Evolutionary conservation across 2,113 vertebrate genomes (phyloP).

Genomic region (Elaphurus davidianus): DNA sequence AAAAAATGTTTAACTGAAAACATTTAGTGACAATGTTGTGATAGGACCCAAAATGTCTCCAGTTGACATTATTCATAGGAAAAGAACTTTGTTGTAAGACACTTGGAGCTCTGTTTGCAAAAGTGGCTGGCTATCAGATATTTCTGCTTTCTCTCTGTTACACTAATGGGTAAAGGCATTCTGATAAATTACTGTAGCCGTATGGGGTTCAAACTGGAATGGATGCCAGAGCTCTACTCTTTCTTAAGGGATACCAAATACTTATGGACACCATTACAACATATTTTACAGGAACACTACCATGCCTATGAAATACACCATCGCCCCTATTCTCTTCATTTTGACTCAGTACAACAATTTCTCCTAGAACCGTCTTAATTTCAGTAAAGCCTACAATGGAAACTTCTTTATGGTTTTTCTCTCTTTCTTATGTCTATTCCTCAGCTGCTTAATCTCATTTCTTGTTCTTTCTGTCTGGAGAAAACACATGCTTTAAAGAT

Average conservation of each 20-base stretch:
- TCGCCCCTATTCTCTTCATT: neutral
- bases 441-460: neutral
- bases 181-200: neutral
- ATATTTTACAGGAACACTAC: neutral
- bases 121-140: neutral
- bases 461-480: neutral
- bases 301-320: neutral
- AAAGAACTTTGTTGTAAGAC: conserved; percentile 44
- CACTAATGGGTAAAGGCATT: neutral
- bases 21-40: conserved; percentile 47
- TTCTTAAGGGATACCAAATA: neutral
- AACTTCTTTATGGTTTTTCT: neutral
- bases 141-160: conserved; percentile 9
- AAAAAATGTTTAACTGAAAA: conserved; percentile 34
- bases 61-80: conserved; percentile 15
- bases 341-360: neutral
- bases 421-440: neutral
- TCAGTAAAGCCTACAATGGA: neutral
- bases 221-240: neutral
- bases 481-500: neutral
- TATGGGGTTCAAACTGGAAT: neutral
- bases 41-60: conserved; percentile 45
- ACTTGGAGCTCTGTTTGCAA: conserved; percentile 12
- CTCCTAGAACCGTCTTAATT: neutral
- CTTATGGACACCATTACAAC: neutral